phyloP scores from a whole-genome alignment of 30 jellyfish, hydroid and myxozoan species.

The Aurelia aurita region DNA sequence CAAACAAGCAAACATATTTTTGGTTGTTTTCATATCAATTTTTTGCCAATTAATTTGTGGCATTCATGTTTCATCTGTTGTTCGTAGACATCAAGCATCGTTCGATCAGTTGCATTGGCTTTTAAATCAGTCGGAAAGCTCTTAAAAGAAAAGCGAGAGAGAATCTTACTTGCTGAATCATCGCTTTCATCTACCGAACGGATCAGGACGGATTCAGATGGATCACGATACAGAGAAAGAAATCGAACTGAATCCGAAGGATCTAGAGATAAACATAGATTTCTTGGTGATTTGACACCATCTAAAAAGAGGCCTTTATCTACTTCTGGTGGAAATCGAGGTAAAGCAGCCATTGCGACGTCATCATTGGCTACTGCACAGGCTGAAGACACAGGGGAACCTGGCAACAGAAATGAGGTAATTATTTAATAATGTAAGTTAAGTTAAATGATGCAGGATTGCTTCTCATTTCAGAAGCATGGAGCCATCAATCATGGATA shows the following conservation, averaged over 20 bases:
- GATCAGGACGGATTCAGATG: conserved; percentile 78
- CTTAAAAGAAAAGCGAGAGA: conserved; percentile 72
- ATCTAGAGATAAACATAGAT: conserved; percentile 54
- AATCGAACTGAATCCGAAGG: conserved; percentile 88
- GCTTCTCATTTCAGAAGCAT: no score
- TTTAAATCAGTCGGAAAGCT: conserved; percentile 91
- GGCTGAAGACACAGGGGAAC: conserved; percentile 28
- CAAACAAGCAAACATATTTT: no score
- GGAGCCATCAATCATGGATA: no score
- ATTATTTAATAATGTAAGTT: no score
- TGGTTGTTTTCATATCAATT: no score
- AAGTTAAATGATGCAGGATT: no score
- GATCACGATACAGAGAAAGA: conserved; percentile 74
- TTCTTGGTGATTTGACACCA: conserved; percentile 51
- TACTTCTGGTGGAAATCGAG: conserved; percentile 11
- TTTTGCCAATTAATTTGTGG: no score
- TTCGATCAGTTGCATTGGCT: conserved; percentile 88
- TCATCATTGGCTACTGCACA: conserved; percentile 8
- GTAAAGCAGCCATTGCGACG: conserved; percentile 10
- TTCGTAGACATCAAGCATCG: conserved; percentile 82
- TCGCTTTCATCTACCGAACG: conserved; percentile 66
- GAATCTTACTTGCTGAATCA: conserved; percentile 56
- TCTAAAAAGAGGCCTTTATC: conserved; percentile 59
- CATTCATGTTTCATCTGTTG: not conserved
- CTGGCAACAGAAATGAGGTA: conserved; percentile 48